Evolutionary conservation across 1,140 invertebrate genomes (phyloP).

Genomic region (Platyscapa corneri): DNA sequence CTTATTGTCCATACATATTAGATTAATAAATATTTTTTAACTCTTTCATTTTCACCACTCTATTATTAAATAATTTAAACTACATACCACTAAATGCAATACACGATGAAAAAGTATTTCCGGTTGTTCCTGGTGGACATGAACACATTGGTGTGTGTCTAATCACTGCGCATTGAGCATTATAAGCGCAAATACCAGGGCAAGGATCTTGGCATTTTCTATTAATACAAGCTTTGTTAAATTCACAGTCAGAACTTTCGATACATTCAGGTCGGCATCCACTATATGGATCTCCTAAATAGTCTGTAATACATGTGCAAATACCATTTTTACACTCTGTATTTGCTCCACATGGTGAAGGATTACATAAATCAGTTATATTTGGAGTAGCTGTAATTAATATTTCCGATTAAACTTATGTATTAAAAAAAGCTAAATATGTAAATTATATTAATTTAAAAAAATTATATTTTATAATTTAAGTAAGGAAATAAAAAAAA

Average conservation of each 20-base stretch:
- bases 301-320: slow-evolving; percentile 79
- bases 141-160: slow-evolving; percentile 84
- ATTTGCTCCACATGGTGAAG: slow-evolving; percentile 81
- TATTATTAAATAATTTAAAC: slow-evolving; percentile 40
- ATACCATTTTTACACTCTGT: slow-evolving; percentile 78
- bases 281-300: slow-evolving; percentile 79
- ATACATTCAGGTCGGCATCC: slow-evolving; percentile 82
- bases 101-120: slow-evolving; percentile 83
- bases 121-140: slow-evolving; percentile 80
- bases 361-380: slow-evolving; percentile 74
- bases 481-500: neutral
- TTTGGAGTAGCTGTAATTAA: slow-evolving; percentile 46
- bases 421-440: neutral
- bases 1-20: too few relatives aligned
- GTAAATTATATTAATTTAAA: neutral
- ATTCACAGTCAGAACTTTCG: slow-evolving; percentile 81
- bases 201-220: slow-evolving; percentile 87
- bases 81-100: slow-evolving; percentile 42
- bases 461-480: neutral
- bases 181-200: slow-evolving; percentile 81
- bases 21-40: too few relatives aligned
- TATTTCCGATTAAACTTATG: neutral
- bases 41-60: too few relatives aligned
- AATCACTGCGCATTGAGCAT: slow-evolving; percentile 80
- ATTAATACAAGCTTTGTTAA: slow-evolving; percentile 81